Percentiles rank a stretch among this genome's conserved stretches.
These are phyloP conservation scores for Sapajus apella DNA, from an alignment of 2,113 vertebrate genomes.

Conservation along the genomic window DNA sequence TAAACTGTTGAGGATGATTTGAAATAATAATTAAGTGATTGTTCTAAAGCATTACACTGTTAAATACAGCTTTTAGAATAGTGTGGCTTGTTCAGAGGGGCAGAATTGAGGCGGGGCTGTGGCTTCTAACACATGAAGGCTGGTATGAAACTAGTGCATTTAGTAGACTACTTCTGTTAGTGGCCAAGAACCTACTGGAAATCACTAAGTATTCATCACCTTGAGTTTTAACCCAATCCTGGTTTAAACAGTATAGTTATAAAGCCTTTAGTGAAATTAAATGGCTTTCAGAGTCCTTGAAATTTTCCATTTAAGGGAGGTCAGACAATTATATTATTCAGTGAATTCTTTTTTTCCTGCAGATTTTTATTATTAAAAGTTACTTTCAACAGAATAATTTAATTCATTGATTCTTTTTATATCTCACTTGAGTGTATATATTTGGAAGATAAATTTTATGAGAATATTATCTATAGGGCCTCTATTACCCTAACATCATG, in stretches of 20 bases:
- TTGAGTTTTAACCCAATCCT: constrained; percentile 52
- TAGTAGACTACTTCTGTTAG: constrained; percentile 53
- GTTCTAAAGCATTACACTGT: constrained; percentile 23
- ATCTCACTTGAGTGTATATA: constrained; percentile 72
- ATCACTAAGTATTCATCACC: constrained; percentile 64
- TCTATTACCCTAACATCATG: constrained; percentile 44
- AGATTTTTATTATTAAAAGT: constrained; percentile 63
- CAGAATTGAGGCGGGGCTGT: not conserved
- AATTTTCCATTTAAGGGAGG: constrained; percentile 64
- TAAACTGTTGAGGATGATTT: constrained; percentile 48
- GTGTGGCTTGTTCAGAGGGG: not conserved
- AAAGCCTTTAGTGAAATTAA: constrained; percentile 72
- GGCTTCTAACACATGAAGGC: not conserved
- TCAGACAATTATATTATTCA: constrained; percentile 70
- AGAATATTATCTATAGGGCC: constrained; percentile 67
- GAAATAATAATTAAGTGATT: constrained; percentile 58
- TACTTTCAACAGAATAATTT: constrained; percentile 69
- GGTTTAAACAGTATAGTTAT: constrained; percentile 67
- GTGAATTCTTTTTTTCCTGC: constrained; percentile 67
- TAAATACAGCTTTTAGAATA: not conserved
- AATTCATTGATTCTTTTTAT: constrained; percentile 74
- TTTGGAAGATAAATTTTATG: constrained; percentile 70
- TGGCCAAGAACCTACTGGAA: constrained; percentile 54
- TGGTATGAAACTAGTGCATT: constrained; percentile 15
- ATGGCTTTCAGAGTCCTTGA: constrained; percentile 70